These are phyloP conservation scores for Istiophorus platypterus DNA, from an alignment of 2,113 vertebrate species.

Conservation along the genomic window DNA sequence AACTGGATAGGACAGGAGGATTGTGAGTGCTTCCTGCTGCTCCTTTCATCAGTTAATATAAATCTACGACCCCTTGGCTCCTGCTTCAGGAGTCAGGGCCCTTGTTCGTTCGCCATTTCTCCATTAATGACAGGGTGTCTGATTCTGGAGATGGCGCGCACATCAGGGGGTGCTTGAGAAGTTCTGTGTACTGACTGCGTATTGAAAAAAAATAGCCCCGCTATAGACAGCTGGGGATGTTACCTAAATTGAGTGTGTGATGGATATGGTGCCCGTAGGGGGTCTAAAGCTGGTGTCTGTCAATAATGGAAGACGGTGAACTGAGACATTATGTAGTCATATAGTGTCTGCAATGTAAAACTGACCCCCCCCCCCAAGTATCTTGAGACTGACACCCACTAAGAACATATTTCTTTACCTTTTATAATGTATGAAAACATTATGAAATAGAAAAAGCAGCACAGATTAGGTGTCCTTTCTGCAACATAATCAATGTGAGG, in stretches of 20 bases:
- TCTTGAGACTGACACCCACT: background rate
- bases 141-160: background rate
- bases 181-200: background rate
- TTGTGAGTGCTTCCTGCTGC: background rate
- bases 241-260: slow-evolving; percentile 4
- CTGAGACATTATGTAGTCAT: background rate
- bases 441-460: background rate
- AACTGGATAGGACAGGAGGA: background rate
- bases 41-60: slow-evolving; percentile 3
- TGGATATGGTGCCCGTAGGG: background rate
- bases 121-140: background rate
- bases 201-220: background rate
- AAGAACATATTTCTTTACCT: background rate
- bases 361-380: background rate
- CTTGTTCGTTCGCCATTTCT: slow-evolving; percentile 7
- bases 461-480: background rate
- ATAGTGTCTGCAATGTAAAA: slow-evolving; percentile 4
- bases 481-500: slow-evolving; percentile 7
- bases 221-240: background rate
- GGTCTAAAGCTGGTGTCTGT: background rate
- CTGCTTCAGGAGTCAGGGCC: background rate
- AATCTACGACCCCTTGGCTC: slow-evolving; percentile 15
- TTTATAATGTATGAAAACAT: slow-evolving; percentile 13
- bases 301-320: background rate
- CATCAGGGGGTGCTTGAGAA: slow-evolving; percentile 16